Evolutionary conservation across 2,113 vertebrate species (phyloP), one percentile per base, ranked within the genome.

Genomic region (Holacanthus passer): DNA sequence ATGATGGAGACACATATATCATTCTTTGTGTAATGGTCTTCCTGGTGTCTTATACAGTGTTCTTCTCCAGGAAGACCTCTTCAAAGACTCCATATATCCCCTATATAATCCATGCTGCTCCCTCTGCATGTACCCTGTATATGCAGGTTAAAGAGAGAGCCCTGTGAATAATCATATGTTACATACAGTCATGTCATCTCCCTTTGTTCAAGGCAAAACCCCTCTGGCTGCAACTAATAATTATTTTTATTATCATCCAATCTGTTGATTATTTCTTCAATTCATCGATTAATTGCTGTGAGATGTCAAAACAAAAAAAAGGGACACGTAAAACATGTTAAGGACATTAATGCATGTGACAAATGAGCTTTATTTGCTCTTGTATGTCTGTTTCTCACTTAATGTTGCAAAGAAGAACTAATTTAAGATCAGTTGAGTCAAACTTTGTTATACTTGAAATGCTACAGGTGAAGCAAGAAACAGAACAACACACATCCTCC

Each of bases 41-140:
- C 56, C 32, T 10, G 5, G 32, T 66, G 24, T 11, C 29, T 43
- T 47, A 59, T 64, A 16, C 53, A 19, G 1, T 60, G 9, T 53
- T 83, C 13, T 55, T 74, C 39, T 41, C 43, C 43, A 14, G 48
- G 19, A 14, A 75, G 66, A 63, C 48, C 55, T 35, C 75, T 68
- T 72, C 47, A 76, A 76, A 82, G 29, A 64, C 48, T 13, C 4
- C 32, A 12, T 68, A 74, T 13, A 4, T 76, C 48, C 72, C 67
- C 50, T 71, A 59, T 72, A 68, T 73, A 62, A 59, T 73, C 64
- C 75, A 75, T 35, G 22, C 58, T 72, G 35, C 31, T 66, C 65
- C 69, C 35, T 56, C 65, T 29, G 55, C 29, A 58, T 39, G 31
- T 35, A 31, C 35, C 24, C 7, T 37, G 58, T 67, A 19, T 20